A percentile compares a stretch with the other conserved stretches of the same genome.
Evolutionary conservation across 2,113 vertebrate species (phyloP).

Genomic region (Corynorhinus townsendii): DNA sequence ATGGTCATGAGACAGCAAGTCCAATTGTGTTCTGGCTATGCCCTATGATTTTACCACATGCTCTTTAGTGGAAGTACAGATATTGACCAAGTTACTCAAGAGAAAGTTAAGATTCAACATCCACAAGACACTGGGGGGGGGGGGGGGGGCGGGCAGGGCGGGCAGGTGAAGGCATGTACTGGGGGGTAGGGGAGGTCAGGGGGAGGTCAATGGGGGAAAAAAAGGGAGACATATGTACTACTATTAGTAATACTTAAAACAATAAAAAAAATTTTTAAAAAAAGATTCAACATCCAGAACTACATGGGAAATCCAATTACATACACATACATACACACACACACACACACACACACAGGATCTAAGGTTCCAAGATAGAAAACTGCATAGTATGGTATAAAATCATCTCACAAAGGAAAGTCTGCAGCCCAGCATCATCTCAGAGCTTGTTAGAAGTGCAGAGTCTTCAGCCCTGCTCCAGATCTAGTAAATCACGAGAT

Average conservation of each 20-base stretch:
- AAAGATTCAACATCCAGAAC: background rate
- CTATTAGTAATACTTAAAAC: no score
- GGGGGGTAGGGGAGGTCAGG: no score
- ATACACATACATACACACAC: background rate
- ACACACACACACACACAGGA: background rate
- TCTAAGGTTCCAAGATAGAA: background rate
- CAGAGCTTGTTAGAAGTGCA: background rate
- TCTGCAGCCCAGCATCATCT: background rate
- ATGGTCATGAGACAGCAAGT: background rate
- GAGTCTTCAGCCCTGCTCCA: background rate
- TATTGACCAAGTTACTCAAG: background rate
- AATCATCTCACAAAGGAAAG: background rate
- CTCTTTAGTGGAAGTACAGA: background rate
- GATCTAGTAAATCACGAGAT: background rate
- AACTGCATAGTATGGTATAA: background rate
- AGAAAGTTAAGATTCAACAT: background rate
- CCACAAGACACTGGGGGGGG: no score
- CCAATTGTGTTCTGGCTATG: background rate
- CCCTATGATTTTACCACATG: background rate
- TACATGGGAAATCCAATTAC: background rate
- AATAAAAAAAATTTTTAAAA: no score
- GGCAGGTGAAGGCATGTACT: no score
- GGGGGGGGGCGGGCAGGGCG: no score
- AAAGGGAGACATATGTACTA: no score
- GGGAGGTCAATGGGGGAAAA: no score